Base-by-base conservation (phyloP, 1,140 invertebrate genomes). In the Euwallacea similis region DNA sequence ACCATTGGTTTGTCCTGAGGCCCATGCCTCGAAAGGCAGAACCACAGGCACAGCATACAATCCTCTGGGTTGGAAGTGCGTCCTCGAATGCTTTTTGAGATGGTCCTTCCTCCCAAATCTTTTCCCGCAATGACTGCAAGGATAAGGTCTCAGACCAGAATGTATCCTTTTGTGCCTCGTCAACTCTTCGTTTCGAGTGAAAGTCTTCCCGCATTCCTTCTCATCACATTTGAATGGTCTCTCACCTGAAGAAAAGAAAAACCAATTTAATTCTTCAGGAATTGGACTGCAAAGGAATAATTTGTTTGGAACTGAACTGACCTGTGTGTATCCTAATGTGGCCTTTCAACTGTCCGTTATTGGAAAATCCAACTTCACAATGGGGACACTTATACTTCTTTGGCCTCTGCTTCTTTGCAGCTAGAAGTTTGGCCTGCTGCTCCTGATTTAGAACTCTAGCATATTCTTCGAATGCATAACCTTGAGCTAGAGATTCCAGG, bases 291-390 rank as follows among this genome's bases (percentile, higher is more conserved):
- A 66, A 53, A 61, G 50, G 33, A 2, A n/a, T 7, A n/a, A 50
- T 33, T 33, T 1, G 21, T 33, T 33, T 33, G 21, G 21, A 33
- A 33, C n/a, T 58, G 53, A 43, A 69, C 13, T 42, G 82, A 88
- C 94, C 94, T 47, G 94, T 96, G 80, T 97, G 95, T 55, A 96
- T 96, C 16, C 95, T 85, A 11, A 95, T 88, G 78, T 97, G 95
- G 66, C 94, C 94, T 80, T 93, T 94, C 0, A 97, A 84, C 77
- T 97, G 95, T 0, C 95, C 94, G 80, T 96, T 96, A 80, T 97
- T 97, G 43, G 93, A 95, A 79, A 97, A 97, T 0, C 92, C 92
- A 0, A 95, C 92, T 68, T 93, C 86, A 79, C 94, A 97, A 77
- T 94, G 89, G 0, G 92, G 91, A 80, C 94, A 97, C 72, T 89